Evolutionary conservation across 2,888 invertebrate species (phyloP), one percentile per base, ranked within the genome.

Genomic region (Tetramorium bicarinatum): DNA sequence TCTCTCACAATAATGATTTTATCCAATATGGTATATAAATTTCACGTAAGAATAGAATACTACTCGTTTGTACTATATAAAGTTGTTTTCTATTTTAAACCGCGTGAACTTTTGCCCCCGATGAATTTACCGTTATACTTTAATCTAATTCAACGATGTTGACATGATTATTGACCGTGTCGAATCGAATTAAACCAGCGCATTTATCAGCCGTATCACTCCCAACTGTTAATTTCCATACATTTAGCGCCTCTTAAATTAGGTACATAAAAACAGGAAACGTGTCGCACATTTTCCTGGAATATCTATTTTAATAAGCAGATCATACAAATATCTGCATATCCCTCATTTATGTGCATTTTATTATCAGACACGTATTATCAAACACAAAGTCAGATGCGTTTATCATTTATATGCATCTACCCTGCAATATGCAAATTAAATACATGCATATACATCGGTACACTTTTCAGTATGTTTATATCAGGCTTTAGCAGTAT

Each of bases 41-140:
- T 9, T 18, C 13, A 18, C 49, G 9, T 21, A 38, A 59, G 59
- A 71, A 80, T 71, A 61, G 47, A 47, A 13, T 44, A 29, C 18
- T 47, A n/a, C 13, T 59, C 67, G 3, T 54, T 34, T 44, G 13
- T 56, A 59, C 18, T 21, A 21, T 21, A 21, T 56, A 13, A 21
- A 47, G 2, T 34, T 49, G 71, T 18, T 59, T 61, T 59, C 71
- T 71, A 80, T 80, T 80, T 80, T 71, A 71, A 61, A 80, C 47
- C 15, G 38, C n/a, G 59, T 80, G 87, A 86, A 82, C 86, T 80
- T 82, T 85, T 86, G 86, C 83, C 87, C 87, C 29, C 67, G 59
- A 87, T 87, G 59, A 81, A 77, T 74, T 41, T 61, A n/a, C 41
- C 38, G 21, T 52, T 61, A 34, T 44, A 54, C 49, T 69, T 85